These are phyloP conservation scores for Caradrina clavipalpis DNA, from an alignment of 2,888 invertebrate species.

Conservation along the genomic window DNA sequence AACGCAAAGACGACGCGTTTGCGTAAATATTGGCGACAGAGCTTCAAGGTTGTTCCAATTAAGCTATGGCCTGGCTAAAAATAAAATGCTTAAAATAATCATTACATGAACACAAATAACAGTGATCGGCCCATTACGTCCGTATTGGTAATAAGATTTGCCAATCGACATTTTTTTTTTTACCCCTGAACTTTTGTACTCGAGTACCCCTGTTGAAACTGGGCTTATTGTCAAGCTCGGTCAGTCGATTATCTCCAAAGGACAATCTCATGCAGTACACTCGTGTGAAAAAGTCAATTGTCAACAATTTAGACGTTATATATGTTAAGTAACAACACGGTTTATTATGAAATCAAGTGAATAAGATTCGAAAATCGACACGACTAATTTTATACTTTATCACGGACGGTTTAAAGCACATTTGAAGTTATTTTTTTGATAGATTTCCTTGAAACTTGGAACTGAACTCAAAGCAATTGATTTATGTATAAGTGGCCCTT, in stretches of 20 bases:
- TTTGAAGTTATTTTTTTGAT: slow-evolving; percentile 32
- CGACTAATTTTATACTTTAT: slow-evolving; percentile 57
- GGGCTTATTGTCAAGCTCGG: slow-evolving; percentile 1
- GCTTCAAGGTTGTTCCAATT: slow-evolving; percentile 80
- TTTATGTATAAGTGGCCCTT: slow-evolving; percentile 41
- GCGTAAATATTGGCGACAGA: slow-evolving; percentile 82
- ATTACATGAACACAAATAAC: slow-evolving; percentile 58
- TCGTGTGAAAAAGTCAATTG: slow-evolving; percentile 35
- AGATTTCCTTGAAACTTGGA: slow-evolving; percentile 56
- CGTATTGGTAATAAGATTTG: slow-evolving; percentile 40
- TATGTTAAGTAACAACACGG: slow-evolving; percentile 41
- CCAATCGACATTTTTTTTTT: slow-evolving; percentile 31
- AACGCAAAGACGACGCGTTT: slow-evolving; percentile 69
- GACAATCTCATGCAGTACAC: slow-evolving; percentile 13
- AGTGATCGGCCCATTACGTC: slow-evolving; percentile 52
- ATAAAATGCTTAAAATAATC: slow-evolving; percentile 67
- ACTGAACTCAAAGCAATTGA: slow-evolving; percentile 48
- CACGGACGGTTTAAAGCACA: slow-evolving; percentile 45
- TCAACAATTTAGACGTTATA: slow-evolving; percentile 35
- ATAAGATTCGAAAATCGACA: slow-evolving; percentile 38
- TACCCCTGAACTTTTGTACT: slow-evolving; percentile 25
- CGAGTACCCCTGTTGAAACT: neutral
- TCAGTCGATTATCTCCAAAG: slow-evolving; percentile 10
- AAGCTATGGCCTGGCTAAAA: slow-evolving; percentile 66
- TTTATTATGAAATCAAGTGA: slow-evolving; percentile 51